These are phyloP conservation scores for Phylloscopus trochiloides DNA, from an alignment of 2,113 vertebrate genomes.

Conservation along the genomic window DNA sequence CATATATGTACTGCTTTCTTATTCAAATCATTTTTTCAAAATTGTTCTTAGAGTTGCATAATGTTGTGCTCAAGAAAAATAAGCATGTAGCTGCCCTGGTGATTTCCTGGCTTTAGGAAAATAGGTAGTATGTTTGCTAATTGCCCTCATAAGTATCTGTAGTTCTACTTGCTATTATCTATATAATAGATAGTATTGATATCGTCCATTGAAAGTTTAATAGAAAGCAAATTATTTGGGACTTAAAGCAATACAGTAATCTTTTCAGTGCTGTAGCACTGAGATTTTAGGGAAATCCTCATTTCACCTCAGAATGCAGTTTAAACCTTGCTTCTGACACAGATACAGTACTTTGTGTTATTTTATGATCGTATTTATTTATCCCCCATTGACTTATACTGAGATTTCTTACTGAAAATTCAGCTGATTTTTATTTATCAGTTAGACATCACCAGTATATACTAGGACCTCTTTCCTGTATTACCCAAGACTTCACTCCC, in stretches of 20 bases:
- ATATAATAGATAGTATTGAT: neutral
- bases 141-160: neutral
- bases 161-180: neutral
- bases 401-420: neutral
- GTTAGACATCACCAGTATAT: neutral
- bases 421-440: neutral
- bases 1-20: neutral
- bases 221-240: neutral
- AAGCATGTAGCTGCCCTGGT: neutral
- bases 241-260: neutral
- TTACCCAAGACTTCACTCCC: neutral
- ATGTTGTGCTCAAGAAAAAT: neutral
- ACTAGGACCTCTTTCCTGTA: neutral
- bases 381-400: neutral
- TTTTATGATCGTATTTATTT: neutral
- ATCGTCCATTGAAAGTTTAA: neutral
- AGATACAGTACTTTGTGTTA: neutral
- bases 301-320: neutral
- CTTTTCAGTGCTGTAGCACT: neutral
- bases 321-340: neutral
- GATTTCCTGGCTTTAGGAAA: neutral
- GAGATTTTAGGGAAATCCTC: neutral
- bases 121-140: neutral
- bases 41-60: neutral
- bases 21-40: neutral